Evolutionary conservation across 2,113 vertebrate genomes (phyloP), one percentile per base, ranked within the genome.

Genomic region (Amia ocellicauda): DNA sequence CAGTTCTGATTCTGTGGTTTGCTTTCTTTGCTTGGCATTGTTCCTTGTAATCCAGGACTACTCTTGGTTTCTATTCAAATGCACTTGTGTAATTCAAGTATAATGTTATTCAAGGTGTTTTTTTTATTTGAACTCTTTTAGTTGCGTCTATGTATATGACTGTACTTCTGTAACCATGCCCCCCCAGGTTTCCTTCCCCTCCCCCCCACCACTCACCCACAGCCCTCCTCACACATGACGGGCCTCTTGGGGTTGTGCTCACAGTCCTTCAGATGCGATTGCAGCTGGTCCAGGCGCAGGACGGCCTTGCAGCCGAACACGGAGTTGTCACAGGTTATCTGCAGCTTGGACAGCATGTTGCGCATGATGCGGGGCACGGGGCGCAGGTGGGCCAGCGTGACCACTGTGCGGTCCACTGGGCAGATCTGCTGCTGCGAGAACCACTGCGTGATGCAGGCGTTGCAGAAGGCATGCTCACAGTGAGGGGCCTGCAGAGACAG

Each of bases 401-500:
- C 95, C 20, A 98, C 96, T 1, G 94, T 98, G 74, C 97, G 95
- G 82, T 98, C 97, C 83, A 99, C 96, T 0, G 97, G 97, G 62
- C 96, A 98, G 4, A 95, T 99, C 88, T 98, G 96, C 87, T 99
- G 97, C 89, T 98, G 97, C 22, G 94, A 94, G 71, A 98, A 98
- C 97, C 97, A 99, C 87, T 97, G 94, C 2, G 94, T 97, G 88
- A 99, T 99, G 83, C 97, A 99, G 78, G 96, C 95, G 7, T 98
- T 98, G 88, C 97, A 99, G 87, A 99, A 99, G 70, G 97, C 97
- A 87, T 99, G 97, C 75, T 98, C 97, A 43, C 97, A 99, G 80
- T 99, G 96, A 24, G 96, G 95, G 31, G 96, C 97, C 97, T 98
- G 71, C 28, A 19, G 28, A 63, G 41, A 17, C 0, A 7, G n/a